Evolutionary conservation across 2,888 invertebrate species (phyloP), one percentile per base, ranked within the genome.

Genomic region (Platycnemis pennipes): DNA sequence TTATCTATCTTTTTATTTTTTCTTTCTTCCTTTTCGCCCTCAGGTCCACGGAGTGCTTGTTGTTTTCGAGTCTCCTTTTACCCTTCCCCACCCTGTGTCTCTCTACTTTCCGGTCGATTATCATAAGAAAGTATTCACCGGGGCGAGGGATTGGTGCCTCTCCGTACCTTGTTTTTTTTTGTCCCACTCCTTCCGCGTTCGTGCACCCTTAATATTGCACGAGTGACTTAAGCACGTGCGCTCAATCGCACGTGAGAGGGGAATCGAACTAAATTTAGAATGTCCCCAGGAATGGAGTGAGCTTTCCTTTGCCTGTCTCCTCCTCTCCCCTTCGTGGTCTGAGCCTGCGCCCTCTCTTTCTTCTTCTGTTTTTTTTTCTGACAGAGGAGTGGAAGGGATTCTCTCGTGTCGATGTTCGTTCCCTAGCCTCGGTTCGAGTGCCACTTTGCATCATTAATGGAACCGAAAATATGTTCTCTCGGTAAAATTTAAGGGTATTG

Each of bases 61-160:
- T 77, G 77, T 77, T 77, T 77, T 77, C 77, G 77, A 77, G 31
- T n/a, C 63, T n/a, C 63, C 63, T 63, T 26, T 3, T 26, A 19
- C 16, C 26, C 31, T 77, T 13, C 11, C 26, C n/a, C 8, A 22
- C n/a, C n/a, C n/a, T n/a, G n/a, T n/a, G n/a, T n/a, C n/a, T n/a
- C 63, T 63, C 26, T 31, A 37, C 31, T 8, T 13, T n/a, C 77
- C 26, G 69, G 77, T 77, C 77, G 77, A 77, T 77, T 77, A 77
- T 77, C 77, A 37, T 77, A 77, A n/a, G 37, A 37, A 77, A 77
- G 77, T 37, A 77, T 77, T 77, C 77, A 77, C 31, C 77, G 77
- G 77, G 77, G 11, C 63, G 26, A 63, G n/a, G 63, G 63, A 63
- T 63, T 63, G 63, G 26, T 37, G 37, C 31, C 7, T 31, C 77